These are phyloP conservation scores for Cerceris ruficornis DNA, from an alignment of 2,888 invertebrate species.

Conservation along the genomic window DNA sequence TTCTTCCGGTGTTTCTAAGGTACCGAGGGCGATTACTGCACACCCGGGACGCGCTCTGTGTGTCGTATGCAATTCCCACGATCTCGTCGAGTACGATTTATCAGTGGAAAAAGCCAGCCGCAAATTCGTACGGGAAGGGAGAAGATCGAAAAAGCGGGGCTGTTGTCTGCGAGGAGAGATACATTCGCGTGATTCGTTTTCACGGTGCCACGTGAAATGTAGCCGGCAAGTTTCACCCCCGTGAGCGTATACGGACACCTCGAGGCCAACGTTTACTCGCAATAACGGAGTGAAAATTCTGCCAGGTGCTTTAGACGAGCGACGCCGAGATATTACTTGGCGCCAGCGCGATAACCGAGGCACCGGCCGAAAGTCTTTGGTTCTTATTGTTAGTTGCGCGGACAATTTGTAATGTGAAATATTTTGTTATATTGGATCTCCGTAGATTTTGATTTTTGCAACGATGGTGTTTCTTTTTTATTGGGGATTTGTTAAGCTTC, in stretches of 20 bases:
- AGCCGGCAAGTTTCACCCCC: neutral
- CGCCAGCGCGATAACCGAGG: neutral
- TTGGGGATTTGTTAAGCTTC: too few relatives aligned
- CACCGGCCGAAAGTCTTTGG: neutral
- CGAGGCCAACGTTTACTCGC: neutral
- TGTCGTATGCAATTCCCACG: conserved; percentile 60
- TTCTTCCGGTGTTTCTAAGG: conserved; percentile 17
- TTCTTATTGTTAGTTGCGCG: neutral
- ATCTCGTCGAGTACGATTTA: conserved; percentile 38
- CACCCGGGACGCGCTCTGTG: conserved; percentile 39
- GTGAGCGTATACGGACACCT: neutral
- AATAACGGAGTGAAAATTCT: neutral
- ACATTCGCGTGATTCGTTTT: conserved; percentile 9
- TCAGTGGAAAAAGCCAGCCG: conserved; percentile 34
- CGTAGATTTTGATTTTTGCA: too few relatives aligned
- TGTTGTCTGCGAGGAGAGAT: conserved; percentile 17
- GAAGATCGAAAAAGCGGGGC: conserved; percentile 38
- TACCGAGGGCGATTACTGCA: conserved; percentile 55
- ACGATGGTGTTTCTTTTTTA: too few relatives aligned
- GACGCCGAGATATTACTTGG: neutral
- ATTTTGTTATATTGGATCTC: too few relatives aligned
- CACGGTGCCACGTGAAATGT: neutral
- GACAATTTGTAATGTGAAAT: too few relatives aligned
- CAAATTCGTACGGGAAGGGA: conserved; percentile 10
- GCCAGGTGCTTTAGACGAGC: neutral